Evolutionary conservation across 2,888 invertebrate genomes (phyloP), one percentile per base, ranked within the genome.

Genomic region (Cyaniris semiargus): DNA sequence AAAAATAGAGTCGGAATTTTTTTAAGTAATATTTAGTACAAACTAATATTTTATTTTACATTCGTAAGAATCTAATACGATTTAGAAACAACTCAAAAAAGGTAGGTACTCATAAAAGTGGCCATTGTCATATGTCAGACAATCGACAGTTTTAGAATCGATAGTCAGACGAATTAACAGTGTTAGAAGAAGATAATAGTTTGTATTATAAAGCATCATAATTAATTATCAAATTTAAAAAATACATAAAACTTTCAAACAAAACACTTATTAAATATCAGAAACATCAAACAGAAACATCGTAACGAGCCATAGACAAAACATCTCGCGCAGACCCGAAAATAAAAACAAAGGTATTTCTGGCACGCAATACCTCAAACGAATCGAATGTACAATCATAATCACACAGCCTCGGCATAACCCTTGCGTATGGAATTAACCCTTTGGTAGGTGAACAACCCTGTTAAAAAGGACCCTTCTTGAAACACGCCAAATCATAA

Each of bases 401-500:
- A 87, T 86, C 86, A 83, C 81, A 83, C 81, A 83, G 89, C 85
- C 85, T 83, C 70, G 72, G 82, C 85, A 84, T 85, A 88, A 89
- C 92, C 93, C 92, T 90, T 88, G 87, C 84, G 86, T 83, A 84
- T 84, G 89, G 90, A 91, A 90, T 92, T 92, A 92, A 92, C 93
- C 93, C 92, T 92, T 91, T 91, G 88, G 88, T 89, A 93, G 93
- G 93, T 93, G 93, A 93, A 93, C 92, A 92, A 93, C 92, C 93
- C 90, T 86, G 86, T 85, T 88, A 85, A 87, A 89, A 90, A 89
- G 87, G 89, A 87, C 88, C 89, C 88, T 89, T 85, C 88, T 81
- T 80, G 79, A 79, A 77, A 56, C 76, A 71, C 79, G 79, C 78
- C 80, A 82, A 85, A 85, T 81, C 75, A 85, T 44, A 77, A 80